Evolutionary conservation across 2,888 invertebrate species (phyloP), one percentile per base, ranked within the genome.

Genomic region (Pelosia muscerda): DNA sequence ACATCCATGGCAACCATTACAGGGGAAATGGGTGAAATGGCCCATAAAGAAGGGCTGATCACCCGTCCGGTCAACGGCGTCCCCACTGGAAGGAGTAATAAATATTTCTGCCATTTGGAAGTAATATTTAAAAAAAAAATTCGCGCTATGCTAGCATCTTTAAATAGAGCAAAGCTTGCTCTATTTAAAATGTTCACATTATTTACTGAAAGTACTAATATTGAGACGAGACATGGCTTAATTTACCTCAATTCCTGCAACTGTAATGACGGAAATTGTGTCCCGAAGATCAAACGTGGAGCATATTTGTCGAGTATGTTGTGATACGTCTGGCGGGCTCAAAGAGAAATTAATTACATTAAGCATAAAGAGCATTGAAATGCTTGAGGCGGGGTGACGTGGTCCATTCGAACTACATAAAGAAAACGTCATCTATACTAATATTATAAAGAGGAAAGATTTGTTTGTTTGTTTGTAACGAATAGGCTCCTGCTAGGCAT

Each of bases 201-300:
- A n/a, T n/a, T n/a, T n/a, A n/a, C n/a, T n/a, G n/a, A n/a, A n/a
- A n/a, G n/a, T n/a, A n/a, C n/a, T n/a, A n/a, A n/a, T n/a, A 42
- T 42, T 42, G 19, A 42, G 19, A 19, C 42, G 42, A 6, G 9
- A 9, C 49, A 49, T 49, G 49, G n/a, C 49, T 49, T 19, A 9
- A 19, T n/a, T 2, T n/a, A 49, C n/a, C 49, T 49, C n/a, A 9
- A n/a, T 49, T 49, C 49, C 9, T 49, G 49, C n/a, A 49, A 49
- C 49, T n/a, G 49, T n/a, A 49, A n/a, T n/a, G 49, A 49, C 49
- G 49, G 49, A 49, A 49, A 49, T 49, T n/a, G n/a, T n/a, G 8
- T 49, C 49, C n/a, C 49, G 15, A n/a, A 19, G n/a, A 49, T 49
- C 49, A 49, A 49, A 49, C n/a, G 49, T 38, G 13, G 13, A 11